Base-by-base conservation (phyloP, 1,140 invertebrate species). In the Holcopasites calliopsidis region DNA sequence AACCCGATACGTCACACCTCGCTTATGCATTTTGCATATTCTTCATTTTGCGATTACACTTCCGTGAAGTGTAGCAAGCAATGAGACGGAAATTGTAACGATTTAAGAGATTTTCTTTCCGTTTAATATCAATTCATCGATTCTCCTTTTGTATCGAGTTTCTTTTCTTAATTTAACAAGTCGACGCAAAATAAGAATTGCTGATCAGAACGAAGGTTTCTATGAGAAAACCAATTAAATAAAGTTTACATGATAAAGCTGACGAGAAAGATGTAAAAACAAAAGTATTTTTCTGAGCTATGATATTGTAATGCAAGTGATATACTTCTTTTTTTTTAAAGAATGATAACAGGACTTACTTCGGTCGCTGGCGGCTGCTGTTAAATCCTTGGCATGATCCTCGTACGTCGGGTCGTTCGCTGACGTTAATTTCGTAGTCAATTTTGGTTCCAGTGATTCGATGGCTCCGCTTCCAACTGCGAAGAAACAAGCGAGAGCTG, bases 331-430 rank as follows among this genome's bases (percentile, higher is more conserved):
- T 31, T 7, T 26, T 10, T 31, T 31, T 0, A 38, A 5, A 18
- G 2, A 16, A 16, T 8, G 13, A 7, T 1, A 35, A 21, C 16
- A 23, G 3, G 10, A 33, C 81, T 86, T 80, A 88, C 86, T 80
- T 68, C 86, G 77, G 65, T 87, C 85, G 61, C 86, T 88, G 13
- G 86, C 86, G 31, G 85, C 72, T 18, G 76, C 13, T 54, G 68
- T 71, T 52, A 88, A 64, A 66, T 87, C 86, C 66, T 83, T 82
- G 1, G 61, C 47, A n/a, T 60, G 33, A 3, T 55, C 68, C 38
- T 44, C 18, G 31, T 54, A 62, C 26, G 81, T 78, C 8, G 21
- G 58, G n/a, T n/a, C 68, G 26, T 66, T 79, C 23, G 75, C 13
- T 0, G 82, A 58, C 8, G 64, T 60, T 31, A 86, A 38, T 58